Percentiles rank a stretch among this genome's conserved stretches.
phyloP scores from a whole-genome alignment of 1,140 invertebrate genomes.

The Philotrypesis tridentata region DNA sequence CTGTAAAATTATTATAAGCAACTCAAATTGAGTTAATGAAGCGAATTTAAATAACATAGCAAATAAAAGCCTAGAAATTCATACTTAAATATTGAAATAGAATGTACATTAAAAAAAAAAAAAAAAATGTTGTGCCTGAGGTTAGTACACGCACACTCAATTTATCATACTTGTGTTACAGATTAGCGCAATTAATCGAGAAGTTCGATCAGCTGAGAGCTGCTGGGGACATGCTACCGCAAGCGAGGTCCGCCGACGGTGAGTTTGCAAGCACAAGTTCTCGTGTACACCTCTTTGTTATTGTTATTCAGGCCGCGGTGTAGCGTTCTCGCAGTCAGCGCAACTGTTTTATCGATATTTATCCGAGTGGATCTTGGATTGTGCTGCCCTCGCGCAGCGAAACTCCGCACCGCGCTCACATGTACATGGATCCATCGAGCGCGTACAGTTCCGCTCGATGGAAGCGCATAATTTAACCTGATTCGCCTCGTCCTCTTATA shows the following conservation, averaged over 20 bases:
- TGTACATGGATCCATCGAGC: background rate
- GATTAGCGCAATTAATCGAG: conserved; percentile 81
- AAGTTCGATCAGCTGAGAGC: conserved; percentile 91
- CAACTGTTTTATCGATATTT: conserved; percentile 42
- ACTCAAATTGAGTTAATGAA: no score
- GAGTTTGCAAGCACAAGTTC: conserved; percentile 50
- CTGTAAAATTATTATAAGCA: no score
- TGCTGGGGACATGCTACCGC: conserved; percentile 85
- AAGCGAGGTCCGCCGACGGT: conserved; percentile 76
- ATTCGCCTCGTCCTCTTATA: background rate
- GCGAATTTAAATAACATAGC: no score
- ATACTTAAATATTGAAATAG: no score
- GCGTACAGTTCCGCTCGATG: background rate
- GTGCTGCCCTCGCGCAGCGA: conserved; percentile 60
- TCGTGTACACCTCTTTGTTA: background rate
- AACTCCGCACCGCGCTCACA: background rate
- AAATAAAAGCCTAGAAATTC: no score
- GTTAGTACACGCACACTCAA: background rate
- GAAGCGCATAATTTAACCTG: conserved; percentile 10
- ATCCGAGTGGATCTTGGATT: conserved; percentile 29
- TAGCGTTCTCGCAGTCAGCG: background rate
- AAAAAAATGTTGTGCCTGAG: no score
- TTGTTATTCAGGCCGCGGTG: background rate
- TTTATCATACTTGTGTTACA: conserved; percentile 64
- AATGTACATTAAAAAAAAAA: no score